Evolutionary conservation across 30 jellyfish, hydroid and myxozoan species (phyloP).

Genomic region (Hydra vulgaris): DNA sequence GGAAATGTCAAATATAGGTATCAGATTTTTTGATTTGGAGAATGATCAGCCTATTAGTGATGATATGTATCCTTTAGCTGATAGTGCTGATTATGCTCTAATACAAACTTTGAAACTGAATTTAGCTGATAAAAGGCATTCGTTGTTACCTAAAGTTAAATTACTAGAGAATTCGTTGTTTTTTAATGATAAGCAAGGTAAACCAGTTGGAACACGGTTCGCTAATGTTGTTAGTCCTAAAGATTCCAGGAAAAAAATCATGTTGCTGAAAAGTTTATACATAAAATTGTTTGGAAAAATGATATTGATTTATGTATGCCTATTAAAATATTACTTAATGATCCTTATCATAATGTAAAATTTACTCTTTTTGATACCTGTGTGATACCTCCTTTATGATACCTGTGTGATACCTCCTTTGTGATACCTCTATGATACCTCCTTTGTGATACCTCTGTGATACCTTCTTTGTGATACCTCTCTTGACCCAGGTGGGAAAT

Average conservation of each 20-base stretch:
- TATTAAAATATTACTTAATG: not conserved
- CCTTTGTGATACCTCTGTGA: too few relatives aligned
- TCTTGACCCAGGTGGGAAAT: not conserved
- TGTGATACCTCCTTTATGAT: too few relatives aligned
- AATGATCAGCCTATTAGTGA: not conserved
- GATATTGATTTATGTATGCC: not conserved
- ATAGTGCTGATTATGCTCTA: not conserved
- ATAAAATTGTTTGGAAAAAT: not conserved
- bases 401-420: too few relatives aligned
- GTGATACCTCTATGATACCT: too few relatives aligned
- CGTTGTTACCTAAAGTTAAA: not conserved
- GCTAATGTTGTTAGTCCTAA: not conserved
- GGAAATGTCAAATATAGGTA: not conserved
- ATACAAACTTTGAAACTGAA: not conserved
- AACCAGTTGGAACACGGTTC: not conserved
- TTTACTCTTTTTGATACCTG: not conserved
- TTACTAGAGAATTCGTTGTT: not conserved
- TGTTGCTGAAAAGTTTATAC: not conserved
- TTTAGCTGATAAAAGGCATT: not conserved
- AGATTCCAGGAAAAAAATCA: not conserved
- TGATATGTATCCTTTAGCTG: not conserved
- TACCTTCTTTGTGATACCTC: too few relatives aligned
- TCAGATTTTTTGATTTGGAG: not conserved
- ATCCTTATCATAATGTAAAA: not conserved
- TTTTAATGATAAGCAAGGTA: not conserved